A percentile compares a stretch with the other conserved stretches of the same genome.
phyloP scores from a whole-genome alignment of 2,113 vertebrate genomes.

The Pangasianodon hypophthalmus region DNA sequence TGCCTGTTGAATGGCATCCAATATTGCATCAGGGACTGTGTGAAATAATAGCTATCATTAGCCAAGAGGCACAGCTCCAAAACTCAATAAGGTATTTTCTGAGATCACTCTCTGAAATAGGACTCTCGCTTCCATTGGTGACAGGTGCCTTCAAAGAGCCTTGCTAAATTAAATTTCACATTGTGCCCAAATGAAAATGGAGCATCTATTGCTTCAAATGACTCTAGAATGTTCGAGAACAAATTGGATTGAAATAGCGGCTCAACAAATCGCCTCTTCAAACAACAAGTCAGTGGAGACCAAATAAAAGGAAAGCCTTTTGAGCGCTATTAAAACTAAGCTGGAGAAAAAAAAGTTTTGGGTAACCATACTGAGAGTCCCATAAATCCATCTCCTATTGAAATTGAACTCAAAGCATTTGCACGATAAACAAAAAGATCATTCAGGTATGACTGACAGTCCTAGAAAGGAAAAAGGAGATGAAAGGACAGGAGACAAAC shows the following conservation, averaged over 20 bases:
- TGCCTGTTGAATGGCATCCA: constrained; percentile 2
- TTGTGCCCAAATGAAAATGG: constrained; percentile 32
- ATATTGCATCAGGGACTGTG: not conserved
- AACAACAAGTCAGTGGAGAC: constrained; percentile 3
- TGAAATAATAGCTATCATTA: constrained; percentile 38
- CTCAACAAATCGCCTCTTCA: constrained; percentile 37
- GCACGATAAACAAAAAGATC: constrained; percentile 5
- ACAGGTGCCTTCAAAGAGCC: constrained; percentile 20
- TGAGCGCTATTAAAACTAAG: constrained; percentile 12
- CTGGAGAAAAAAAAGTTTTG: not conserved
- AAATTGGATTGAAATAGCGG: constrained; percentile 35
- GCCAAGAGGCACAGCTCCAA: constrained; percentile 16
- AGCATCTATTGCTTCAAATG: constrained; percentile 18
- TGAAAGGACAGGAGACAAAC: not conserved
- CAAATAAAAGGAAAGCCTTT: constrained; percentile 20
- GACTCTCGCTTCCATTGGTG: constrained; percentile 16
- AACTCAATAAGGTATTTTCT: constrained; percentile 23
- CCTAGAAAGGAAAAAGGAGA: not conserved
- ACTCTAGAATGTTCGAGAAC: constrained; percentile 7
- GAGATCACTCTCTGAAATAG: constrained; percentile 15
- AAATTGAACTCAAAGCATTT: constrained; percentile 50
- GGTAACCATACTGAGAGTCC: not conserved
- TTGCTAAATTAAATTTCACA: constrained; percentile 41
- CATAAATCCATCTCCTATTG: constrained; percentile 12
- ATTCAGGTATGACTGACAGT: constrained; percentile 25